phyloP scores from a whole-genome alignment of 2,797 vertebrate genomes.

The Typhlichthys subterraneus region DNA sequence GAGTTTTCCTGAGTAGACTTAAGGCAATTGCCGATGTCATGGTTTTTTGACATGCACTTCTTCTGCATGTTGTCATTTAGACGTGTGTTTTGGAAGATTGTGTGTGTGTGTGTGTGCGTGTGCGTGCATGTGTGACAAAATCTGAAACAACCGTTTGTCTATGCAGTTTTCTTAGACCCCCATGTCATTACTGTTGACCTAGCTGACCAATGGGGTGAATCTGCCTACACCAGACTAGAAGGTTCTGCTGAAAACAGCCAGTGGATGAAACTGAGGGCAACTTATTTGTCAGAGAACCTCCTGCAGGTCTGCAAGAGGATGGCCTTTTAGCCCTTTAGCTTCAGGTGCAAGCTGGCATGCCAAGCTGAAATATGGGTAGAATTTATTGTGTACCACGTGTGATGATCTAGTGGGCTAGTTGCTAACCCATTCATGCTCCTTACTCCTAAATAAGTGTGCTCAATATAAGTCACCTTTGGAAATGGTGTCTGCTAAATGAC shows the following conservation, averaged over 20 bases:
- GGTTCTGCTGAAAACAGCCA: conserved; percentile 83
- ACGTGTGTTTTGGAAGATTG: conserved; percentile 17
- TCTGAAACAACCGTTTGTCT: background rate
- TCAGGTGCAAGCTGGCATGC: conserved; percentile 82
- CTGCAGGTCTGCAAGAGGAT: conserved; percentile 93
- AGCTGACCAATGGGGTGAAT: conserved; percentile 83
- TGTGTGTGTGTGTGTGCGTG: background rate
- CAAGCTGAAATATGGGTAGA: too few species aligned
- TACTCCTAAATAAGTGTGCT: too few species aligned
- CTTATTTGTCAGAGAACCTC: conserved; percentile 85
- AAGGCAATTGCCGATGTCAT: conserved; percentile 93
- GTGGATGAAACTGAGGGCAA: conserved; percentile 88
- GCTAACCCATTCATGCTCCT: too few species aligned
- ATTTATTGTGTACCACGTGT: too few species aligned
- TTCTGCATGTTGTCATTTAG: conserved; percentile 82
- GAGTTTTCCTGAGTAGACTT: conserved; percentile 86
- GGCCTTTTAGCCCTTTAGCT: conserved; percentile 93
- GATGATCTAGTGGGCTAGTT: too few species aligned
- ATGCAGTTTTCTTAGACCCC: background rate
- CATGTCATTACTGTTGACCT: conserved; percentile 86
- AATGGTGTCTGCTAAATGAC: too few species aligned
- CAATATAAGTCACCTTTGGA: too few species aligned
- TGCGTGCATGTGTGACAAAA: background rate
- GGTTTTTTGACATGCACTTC: conserved; percentile 71
- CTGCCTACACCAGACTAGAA: conserved; percentile 84